phyloP scores from a whole-genome alignment of 2,113 vertebrate species.

The Erythrolamprus reginae region DNA sequence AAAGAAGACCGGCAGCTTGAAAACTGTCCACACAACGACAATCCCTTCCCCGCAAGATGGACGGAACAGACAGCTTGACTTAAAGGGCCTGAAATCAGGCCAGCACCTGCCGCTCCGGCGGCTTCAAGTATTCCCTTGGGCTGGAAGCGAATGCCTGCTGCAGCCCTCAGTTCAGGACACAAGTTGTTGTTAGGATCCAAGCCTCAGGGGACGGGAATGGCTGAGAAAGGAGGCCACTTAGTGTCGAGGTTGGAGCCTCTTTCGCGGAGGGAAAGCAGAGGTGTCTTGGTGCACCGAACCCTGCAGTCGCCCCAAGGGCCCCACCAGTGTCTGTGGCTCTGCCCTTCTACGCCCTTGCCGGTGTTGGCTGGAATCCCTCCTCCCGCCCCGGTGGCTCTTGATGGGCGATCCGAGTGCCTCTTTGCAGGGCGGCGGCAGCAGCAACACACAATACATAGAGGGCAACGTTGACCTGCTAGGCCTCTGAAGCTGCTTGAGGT shows the following conservation, averaged over 20 bases:
- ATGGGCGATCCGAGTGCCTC: not conserved
- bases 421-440: conserved; percentile 11
- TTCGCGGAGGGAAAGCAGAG: not conserved
- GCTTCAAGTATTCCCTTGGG: conserved; percentile 28
- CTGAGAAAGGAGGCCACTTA: not conserved
- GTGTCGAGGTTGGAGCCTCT: not conserved
- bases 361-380: conserved; percentile 1
- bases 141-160: conserved; percentile 1
- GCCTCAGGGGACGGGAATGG: not conserved
- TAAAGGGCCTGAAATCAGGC: conserved; percentile 11
- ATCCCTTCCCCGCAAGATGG: not conserved
- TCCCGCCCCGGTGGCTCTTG: not conserved
- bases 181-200: not conserved
- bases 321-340: not conserved
- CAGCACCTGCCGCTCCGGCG: conserved; percentile 15
- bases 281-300: conserved; percentile 1
- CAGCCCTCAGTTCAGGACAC: not conserved
- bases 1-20: not conserved
- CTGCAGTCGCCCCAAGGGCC: not conserved
- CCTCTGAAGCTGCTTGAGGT: conserved; percentile 89
- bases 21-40: not conserved
- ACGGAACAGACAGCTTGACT: conserved; percentile 27
- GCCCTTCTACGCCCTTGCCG: not conserved
- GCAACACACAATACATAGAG: not conserved
- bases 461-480: conserved; percentile 59